phyloP scores from a whole-genome alignment of 2,888 invertebrate species.

The Amiota minor region DNA sequence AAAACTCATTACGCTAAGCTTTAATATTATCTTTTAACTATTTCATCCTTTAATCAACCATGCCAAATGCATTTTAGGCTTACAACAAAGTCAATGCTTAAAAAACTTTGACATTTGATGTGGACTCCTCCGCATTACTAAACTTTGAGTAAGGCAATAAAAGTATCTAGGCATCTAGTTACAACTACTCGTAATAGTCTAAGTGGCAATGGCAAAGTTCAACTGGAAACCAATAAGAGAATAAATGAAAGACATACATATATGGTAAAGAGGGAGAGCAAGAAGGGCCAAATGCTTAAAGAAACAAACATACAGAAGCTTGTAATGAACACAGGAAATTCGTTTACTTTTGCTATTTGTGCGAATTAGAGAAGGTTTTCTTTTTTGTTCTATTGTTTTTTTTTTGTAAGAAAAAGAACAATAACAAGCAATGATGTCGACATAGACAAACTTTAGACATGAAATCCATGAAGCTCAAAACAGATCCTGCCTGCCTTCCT shows the following conservation, averaged over 20 bases:
- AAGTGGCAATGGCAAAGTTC: conserved; percentile 7
- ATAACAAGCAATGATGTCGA: conserved; percentile 43
- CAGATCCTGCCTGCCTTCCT: background rate
- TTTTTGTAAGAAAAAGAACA: conserved; percentile 41
- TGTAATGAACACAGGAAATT: conserved; percentile 35
- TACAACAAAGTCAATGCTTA: too few species aligned
- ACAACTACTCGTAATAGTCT: background rate
- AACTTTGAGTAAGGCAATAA: too few species aligned
- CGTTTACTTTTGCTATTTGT: conserved; percentile 63
- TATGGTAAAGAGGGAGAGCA: background rate
- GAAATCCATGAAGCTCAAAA: conserved; percentile 43
- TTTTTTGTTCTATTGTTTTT: conserved; percentile 46
- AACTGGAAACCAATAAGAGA: conserved; percentile 12
- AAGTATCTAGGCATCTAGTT: too few species aligned
- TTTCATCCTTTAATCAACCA: too few species aligned
- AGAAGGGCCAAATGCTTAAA: background rate
- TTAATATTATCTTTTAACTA: too few species aligned
- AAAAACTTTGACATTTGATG: background rate
- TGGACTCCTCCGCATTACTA: background rate
- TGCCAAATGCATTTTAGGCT: too few species aligned
- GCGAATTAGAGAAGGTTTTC: conserved; percentile 55
- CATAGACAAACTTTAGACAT: conserved; percentile 47
- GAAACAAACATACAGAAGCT: conserved; percentile 10
- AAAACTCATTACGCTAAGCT: too few species aligned
- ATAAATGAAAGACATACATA: background rate